Conservation (phyloP, 2,888 invertebrate genomes). For the Antitype chi region DNA sequence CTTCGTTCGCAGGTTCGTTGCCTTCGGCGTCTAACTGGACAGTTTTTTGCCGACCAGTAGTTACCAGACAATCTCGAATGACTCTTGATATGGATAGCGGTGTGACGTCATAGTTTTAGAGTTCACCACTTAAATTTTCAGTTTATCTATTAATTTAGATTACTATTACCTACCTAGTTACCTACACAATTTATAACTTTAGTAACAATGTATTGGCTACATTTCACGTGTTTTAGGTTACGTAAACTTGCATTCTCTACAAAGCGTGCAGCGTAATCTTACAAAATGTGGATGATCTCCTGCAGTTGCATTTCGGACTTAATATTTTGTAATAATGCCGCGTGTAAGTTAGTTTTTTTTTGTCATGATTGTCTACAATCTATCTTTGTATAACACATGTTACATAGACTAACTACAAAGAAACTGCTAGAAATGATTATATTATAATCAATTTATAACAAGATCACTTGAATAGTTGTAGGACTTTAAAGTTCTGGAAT, state of each 20-base stretch:
- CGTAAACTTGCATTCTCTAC: constrained; percentile 34
- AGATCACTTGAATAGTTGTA: no score
- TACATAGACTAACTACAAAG: neutral
- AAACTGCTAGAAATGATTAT: neutral
- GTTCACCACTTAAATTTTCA: constrained; percentile 37
- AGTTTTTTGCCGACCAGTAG: constrained; percentile 74
- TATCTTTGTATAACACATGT: neutral
- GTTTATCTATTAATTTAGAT: constrained; percentile 5
- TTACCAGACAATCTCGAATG: constrained; percentile 27
- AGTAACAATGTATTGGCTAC: constrained; percentile 7
- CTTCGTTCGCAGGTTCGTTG: constrained; percentile 81
- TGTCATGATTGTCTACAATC: constrained; percentile 1
- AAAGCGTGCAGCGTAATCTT: constrained; percentile 25
- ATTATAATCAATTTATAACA: neutral
- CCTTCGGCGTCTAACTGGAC: constrained; percentile 85
- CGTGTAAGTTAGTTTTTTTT: constrained; percentile 1
- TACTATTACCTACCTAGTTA: neutral
- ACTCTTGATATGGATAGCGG: constrained; percentile 71
- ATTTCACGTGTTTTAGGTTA: constrained; percentile 32
- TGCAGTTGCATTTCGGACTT: constrained; percentile 23
- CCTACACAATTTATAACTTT: neutral
- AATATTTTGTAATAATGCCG: constrained; percentile 19
- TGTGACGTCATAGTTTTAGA: constrained; percentile 74
- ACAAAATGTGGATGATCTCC: constrained; percentile 32
- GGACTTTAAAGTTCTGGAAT: neutral